Conservation (phyloP, 35 echinoderm and acorn worm species). For the Diadema setosum region DNA sequence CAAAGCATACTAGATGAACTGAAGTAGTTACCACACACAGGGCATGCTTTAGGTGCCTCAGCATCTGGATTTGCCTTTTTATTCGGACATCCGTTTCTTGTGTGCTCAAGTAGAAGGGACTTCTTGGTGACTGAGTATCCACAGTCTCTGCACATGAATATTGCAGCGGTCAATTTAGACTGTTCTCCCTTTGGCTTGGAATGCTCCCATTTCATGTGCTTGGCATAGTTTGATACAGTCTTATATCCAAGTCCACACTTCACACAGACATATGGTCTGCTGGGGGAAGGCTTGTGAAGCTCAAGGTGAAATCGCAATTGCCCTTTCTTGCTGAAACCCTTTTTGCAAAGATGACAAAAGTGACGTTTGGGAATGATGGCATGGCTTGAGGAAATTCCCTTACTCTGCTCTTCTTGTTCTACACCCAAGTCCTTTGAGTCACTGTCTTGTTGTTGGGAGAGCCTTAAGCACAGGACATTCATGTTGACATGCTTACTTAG, state of each 20-base stretch:
- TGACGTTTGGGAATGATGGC: background rate
- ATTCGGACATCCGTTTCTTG: background rate
- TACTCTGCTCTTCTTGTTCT: background rate
- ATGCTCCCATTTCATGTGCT: slow-evolving; percentile 3
- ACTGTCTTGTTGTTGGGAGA: background rate
- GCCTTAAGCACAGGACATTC: background rate
- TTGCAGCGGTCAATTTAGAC: background rate
- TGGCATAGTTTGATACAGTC: background rate
- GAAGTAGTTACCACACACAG: background rate
- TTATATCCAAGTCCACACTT: slow-evolving; percentile 8
- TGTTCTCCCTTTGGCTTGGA: background rate
- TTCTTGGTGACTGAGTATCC: slow-evolving; percentile 14
- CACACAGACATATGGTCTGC: background rate
- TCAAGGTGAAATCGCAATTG: background rate
- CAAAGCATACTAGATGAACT: background rate
- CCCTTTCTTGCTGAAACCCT: background rate
- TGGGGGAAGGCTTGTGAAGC: background rate
- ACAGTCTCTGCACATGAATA: background rate
- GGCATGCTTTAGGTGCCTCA: background rate
- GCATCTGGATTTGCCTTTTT: background rate
- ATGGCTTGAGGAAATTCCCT: no score
- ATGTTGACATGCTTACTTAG: background rate
- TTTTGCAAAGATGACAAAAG: background rate
- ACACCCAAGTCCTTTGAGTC: background rate
- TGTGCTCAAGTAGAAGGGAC: background rate